Base-by-base conservation (phyloP, 2,797 vertebrate species). In the Aulostomus chinensis region DNA sequence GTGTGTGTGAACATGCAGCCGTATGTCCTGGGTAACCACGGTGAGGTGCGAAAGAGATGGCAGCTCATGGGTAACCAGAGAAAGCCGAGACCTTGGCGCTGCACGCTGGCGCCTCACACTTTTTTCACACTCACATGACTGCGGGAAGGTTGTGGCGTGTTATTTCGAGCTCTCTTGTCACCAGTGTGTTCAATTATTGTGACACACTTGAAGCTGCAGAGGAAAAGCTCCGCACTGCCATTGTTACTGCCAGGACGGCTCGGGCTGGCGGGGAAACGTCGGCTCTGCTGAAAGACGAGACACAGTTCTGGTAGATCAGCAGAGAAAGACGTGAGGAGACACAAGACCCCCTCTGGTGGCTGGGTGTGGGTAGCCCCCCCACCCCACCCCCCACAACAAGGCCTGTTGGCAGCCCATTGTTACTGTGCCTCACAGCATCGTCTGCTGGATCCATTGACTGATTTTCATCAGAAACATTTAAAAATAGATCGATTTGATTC, bases 41-140 rank as follows among this genome's bases (percentile, higher is more conserved):
- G 50, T 45, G 15, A 76, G 67, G 71, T 65, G 71, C 80, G 73
- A 79, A 80, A 86, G 72, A 81, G 79, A 81, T 73, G 71, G 73
- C 83, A 88, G 86, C 88, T 90, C 84, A 86, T 80, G 76, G 74
- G 85, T 80, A 87, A 87, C 78, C 70, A 82, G 86, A 88, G 87
- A 88, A 78, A 87, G 83, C 73, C 56, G 60, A 82, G 84, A 81
- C 77, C 84, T 75, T 85, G 86, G 80, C 66, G 14, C 74, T 76
- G 57, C 67, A 80, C 26, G 38, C 78, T 88, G 86, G 83, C 80
- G 81, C 84, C 85, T 74, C 59, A 62, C 63, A 48, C 64, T 16
- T 64, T 41, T 55, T 54, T 54, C 32, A 36, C 41, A 37, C 33
- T 11, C 42, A 21, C 48, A 47, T 14, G 13, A 45, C 57, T 49